Conservation (phyloP, 2,113 vertebrate genomes). For the Columba janthina region DNA sequence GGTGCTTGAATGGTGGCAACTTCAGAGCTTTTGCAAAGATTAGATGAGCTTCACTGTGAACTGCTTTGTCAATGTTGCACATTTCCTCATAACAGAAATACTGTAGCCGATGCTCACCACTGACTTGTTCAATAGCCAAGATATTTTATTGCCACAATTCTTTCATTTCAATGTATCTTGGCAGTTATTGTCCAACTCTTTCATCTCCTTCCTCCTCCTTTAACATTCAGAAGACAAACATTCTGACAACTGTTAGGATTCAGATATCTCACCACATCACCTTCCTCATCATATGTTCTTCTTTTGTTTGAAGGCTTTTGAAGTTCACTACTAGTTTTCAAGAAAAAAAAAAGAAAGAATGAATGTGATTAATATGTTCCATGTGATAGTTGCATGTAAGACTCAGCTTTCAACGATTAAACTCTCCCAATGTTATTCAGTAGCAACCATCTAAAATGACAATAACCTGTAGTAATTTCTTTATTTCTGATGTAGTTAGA, state of each 20-base stretch:
- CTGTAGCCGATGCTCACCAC: neutral
- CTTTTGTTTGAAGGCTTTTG: neutral
- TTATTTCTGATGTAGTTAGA: neutral
- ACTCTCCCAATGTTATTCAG: neutral
- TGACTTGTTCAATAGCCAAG: neutral
- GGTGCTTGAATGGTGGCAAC: neutral
- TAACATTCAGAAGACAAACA: neutral
- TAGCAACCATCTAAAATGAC: neutral
- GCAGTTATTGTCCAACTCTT: neutral
- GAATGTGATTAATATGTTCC: neutral
- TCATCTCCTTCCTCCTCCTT: neutral
- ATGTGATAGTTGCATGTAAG: fast-evolving
- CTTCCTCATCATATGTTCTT: neutral
- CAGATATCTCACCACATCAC: fast-evolving
- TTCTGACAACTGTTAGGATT: neutral
- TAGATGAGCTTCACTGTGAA: neutral
- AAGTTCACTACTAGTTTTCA: neutral
- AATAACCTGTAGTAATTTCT: neutral
- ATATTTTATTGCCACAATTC: neutral
- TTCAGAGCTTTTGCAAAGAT: neutral
- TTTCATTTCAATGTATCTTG: neutral
- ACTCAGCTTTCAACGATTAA: neutral
- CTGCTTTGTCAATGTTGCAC: neutral
- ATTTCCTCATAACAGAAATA: neutral
- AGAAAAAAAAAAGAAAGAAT: neutral